phyloP scores from a whole-genome alignment of 2,797 vertebrate genomes.

The Sparidentex hasta region DNA sequence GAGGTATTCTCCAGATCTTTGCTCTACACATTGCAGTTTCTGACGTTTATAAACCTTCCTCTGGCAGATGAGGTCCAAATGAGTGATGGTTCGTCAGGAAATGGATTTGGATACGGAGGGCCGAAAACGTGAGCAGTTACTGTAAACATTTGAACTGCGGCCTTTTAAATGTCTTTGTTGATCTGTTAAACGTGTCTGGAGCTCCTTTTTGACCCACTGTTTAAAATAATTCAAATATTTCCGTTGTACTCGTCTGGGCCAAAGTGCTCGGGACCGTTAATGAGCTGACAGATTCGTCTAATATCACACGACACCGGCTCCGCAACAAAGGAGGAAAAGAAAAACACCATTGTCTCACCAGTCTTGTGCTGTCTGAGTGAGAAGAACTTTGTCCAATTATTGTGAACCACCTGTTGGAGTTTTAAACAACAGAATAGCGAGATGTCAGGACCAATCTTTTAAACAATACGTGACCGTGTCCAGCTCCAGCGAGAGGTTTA shows the following conservation, averaged over 20 bases:
- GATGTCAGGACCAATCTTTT: constrained; percentile 59
- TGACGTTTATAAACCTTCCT: background rate
- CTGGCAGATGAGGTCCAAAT: constrained; percentile 12
- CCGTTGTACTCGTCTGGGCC: constrained; percentile 11
- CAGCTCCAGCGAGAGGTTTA: constrained; percentile 48
- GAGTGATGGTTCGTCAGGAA: constrained; percentile 27
- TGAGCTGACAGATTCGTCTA: constrained; percentile 16
- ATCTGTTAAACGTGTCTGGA: constrained; percentile 31
- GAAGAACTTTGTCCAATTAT: constrained; percentile 28
- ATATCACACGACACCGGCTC: constrained; percentile 22
- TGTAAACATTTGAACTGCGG: constrained; percentile 17
- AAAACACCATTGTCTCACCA: constrained; percentile 16
- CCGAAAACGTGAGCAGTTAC: constrained; percentile 4
- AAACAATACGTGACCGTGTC: constrained; percentile 39
- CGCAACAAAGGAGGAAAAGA: constrained; percentile 17
- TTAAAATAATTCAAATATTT: constrained; percentile 31
- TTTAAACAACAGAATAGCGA: constrained; percentile 51
- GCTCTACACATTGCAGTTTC: constrained; percentile 12
- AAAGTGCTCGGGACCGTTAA: constrained; percentile 22
- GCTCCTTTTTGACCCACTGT: constrained; percentile 15
- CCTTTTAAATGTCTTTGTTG: constrained; percentile 23
- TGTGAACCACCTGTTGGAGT: constrained; percentile 62
- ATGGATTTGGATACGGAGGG: constrained; percentile 10
- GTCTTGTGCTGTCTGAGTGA: constrained; percentile 16
- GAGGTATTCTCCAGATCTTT: constrained; percentile 3